A percentile compares a stretch with the other conserved stretches of the same genome.
phyloP scores from a whole-genome alignment of 2,113 vertebrate species.

The Rousettus leschenaultii region DNA sequence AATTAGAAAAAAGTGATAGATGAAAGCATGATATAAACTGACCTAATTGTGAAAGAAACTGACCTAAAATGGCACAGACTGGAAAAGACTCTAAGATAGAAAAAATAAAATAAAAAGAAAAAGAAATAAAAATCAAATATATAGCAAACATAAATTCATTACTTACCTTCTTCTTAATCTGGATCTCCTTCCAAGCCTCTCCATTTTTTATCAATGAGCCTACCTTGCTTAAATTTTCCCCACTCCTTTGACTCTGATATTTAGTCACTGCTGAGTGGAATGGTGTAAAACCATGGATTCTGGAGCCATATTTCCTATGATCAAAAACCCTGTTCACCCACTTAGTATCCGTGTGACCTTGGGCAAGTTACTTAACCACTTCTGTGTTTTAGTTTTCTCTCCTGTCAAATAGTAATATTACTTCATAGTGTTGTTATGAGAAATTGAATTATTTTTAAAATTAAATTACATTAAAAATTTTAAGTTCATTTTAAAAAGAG shows the following conservation, averaged over 20 bases:
- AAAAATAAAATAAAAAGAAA: background rate
- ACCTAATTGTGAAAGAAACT: background rate
- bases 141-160: background rate
- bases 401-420: constrained; percentile 23
- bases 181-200: constrained; percentile 30
- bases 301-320: background rate
- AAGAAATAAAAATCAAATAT: background rate
- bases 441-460: constrained; percentile 19
- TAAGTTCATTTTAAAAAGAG: background rate
- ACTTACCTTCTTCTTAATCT: constrained; percentile 52
- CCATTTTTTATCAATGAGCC: constrained; percentile 8
- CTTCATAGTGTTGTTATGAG: background rate
- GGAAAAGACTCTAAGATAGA: background rate
- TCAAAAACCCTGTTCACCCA: background rate
- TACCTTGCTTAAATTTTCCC: constrained; percentile 26
- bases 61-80: background rate
- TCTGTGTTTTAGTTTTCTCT: constrained; percentile 3
- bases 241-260: background rate
- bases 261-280: background rate
- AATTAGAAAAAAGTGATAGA: constrained; percentile 3
- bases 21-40: background rate
- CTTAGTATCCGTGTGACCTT: background rate
- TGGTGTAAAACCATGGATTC: background rate
- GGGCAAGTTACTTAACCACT: background rate
- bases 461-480: background rate